Conservation (phyloP, 1,140 invertebrate genomes). For the Tribolium castaneum region DNA sequence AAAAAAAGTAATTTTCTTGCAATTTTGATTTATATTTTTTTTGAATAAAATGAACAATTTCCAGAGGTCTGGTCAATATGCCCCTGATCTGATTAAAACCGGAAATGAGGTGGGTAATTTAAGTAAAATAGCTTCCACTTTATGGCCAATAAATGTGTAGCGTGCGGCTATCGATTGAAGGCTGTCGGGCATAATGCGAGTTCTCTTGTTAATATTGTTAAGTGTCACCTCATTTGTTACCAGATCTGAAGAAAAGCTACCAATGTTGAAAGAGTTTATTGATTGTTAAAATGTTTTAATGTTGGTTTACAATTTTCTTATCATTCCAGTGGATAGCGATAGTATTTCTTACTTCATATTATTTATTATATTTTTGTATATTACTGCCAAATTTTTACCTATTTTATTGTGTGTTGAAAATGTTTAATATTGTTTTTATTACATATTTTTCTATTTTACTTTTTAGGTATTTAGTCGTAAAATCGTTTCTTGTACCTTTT, state of each 20-base stretch:
- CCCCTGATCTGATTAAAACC: neutral
- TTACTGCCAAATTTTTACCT: slow-evolving; percentile 58
- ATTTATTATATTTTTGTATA: slow-evolving; percentile 42
- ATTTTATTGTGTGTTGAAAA: slow-evolving; percentile 50
- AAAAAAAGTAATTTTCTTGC: no score
- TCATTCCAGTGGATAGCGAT: slow-evolving; percentile 47
- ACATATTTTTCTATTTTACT: slow-evolving; percentile 56
- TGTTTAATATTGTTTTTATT: slow-evolving; percentile 53
- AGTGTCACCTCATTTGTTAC: slow-evolving; percentile 57
- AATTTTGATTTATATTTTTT: no score
- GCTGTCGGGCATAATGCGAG: neutral
- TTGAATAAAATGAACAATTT: no score
- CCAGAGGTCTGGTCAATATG: no score
- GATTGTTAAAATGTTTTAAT: slow-evolving; percentile 42
- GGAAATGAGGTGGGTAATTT: slow-evolving; percentile 22
- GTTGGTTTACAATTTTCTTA: slow-evolving; percentile 46
- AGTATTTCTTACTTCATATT: slow-evolving; percentile 44
- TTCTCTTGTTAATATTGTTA: slow-evolving; percentile 41
- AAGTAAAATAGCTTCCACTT: slow-evolving; percentile 19
- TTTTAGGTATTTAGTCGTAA: slow-evolving; percentile 50
- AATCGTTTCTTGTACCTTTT: slow-evolving; percentile 50
- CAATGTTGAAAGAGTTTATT: slow-evolving; percentile 46
- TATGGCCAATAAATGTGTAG: neutral
- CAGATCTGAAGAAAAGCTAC: slow-evolving; percentile 58
- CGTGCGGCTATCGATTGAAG: neutral